Evolutionary conservation across 1,140 invertebrate species (phyloP), one percentile per base, ranked within the genome.

Genomic region (Ptiloglossa arizonensis): DNA sequence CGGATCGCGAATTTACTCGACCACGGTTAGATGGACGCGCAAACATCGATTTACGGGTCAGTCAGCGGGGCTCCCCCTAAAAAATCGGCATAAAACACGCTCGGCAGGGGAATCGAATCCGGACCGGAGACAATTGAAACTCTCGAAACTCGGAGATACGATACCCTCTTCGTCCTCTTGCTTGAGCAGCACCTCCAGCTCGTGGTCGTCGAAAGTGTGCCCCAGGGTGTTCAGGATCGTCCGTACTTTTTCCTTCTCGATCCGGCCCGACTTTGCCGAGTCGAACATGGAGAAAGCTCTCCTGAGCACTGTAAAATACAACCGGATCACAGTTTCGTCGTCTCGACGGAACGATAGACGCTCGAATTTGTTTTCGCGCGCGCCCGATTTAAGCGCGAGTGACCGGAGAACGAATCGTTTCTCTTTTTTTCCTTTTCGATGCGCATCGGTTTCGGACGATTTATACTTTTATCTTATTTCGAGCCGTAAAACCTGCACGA

Each of bases 261-360:
- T 96, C 73, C 93, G 94, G 4, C 96, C 96, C 54, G 95, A 93
- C 82, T 96, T 96, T 77, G 93, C 93, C 11, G 95, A 95, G 88
- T 96, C 96, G 91, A 96, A 96, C 95, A 96, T 96, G 85, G 95
- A 94, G 91, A 96, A 96, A 9, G 95, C 96, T 78, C 95, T 93
- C 75, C 94, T 93, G 38, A 96, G 93, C 94, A 96, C 95, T 96
- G 90, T 67, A 68, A 80, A 75, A 67, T 22, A 62, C n/a, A 60
- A 44, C 5, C n/a, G 24, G 24, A 66, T 46, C n/a, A 1, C 1
- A 17, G 22, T 29, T 29, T 44, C 13, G 24, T 44, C 11, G 17
- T 6, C 15, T 24, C 22, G 5, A 1, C 6, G 5, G 17, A 22
- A 11, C 8, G 3, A 52, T 24, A n/a, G n/a, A n/a, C n/a, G n/a